Base-by-base conservation (phyloP, 2,797 vertebrate species). In the Sebastolobus altivelis region DNA sequence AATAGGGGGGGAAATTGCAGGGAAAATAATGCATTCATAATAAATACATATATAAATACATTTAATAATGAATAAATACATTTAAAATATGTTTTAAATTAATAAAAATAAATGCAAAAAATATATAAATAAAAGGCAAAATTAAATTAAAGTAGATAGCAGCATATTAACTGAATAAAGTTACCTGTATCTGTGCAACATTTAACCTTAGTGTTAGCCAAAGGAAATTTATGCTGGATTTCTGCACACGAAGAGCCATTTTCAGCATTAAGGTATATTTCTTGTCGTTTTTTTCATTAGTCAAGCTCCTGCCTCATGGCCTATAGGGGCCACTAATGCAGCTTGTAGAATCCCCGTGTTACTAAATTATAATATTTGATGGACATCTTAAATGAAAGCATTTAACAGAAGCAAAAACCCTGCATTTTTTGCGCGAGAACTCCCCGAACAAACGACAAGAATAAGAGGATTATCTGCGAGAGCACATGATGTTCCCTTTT, bases 381-480 rank as follows among this genome's bases (percentile, higher is more conserved):
- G 13, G 43, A 73, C 33, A 18, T 33, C 27, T 62, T 77, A 14
- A 22, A 71, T 63, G 11, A 59, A 38, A 62, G n/a, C 4, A 13
- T 8, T n/a, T n/a, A 8, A 59, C 3, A 35, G 33, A 0, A 22
- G 4, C 1, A 74, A 9, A 38, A 61, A 55, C 6, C 11, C 49
- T n/a, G 12, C 59, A 13, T 27, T 8, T 43, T 6, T n/a, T 63
- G 29, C 1, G 0, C 2, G 4, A 25, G 18, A 56, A 31, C 20
- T 52, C 33, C 35, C 5, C 4, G 6, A 68, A 63, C 46, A 37
- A 60, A 63, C 55, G 11, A 65, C 22, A 20, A 40, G 37, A 63
- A 73, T 33, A 38, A 69, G n/a, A 1, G 31, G 1, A 61, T 72
- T 55, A 77, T 87, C 78, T 69, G 55, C 6, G 11, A 66, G 31